Evolutionary conservation across 2,797 vertebrate genomes (phyloP).

Genomic region (Coranthus polyacanthus): DNA sequence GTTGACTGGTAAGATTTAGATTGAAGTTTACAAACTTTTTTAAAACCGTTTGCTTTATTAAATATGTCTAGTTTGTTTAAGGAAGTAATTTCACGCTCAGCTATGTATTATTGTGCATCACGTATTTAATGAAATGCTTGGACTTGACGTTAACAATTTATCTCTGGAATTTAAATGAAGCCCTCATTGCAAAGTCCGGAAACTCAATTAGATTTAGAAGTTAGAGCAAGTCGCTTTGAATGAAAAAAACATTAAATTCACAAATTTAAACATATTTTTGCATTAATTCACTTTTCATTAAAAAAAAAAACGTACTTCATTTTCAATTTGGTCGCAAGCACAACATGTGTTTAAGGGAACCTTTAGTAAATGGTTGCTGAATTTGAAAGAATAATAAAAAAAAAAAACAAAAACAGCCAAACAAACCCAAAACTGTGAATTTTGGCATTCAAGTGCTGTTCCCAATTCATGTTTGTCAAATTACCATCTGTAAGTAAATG

Average conservation of each 20-base stretch:
- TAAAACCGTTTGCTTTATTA: too few species aligned
- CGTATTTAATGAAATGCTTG: conserved; percentile 17
- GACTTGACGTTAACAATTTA: conserved; percentile 12
- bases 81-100: conserved; percentile 13
- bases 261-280: conserved; percentile 44
- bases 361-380: conserved; percentile 37
- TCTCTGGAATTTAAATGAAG: conserved; percentile 40
- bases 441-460: conserved; percentile 54
- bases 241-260: conserved; percentile 29
- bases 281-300: conserved; percentile 49
- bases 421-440: conserved; percentile 29
- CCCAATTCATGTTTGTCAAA: conserved; percentile 80
- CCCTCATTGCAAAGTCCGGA: conserved; percentile 12
- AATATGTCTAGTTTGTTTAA: background rate
- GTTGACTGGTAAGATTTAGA: conserved; percentile 4
- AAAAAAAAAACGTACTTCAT: conserved; percentile 43
- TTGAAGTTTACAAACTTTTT: too few species aligned
- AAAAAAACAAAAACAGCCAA: background rate
- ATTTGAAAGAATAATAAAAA: conserved; percentile 21
- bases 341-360: conserved; percentile 23
- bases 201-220: conserved; percentile 46
- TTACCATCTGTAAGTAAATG: conserved; percentile 78
- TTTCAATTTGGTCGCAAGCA: conserved; percentile 34
- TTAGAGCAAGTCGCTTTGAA: conserved; percentile 24
- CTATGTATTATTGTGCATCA: conserved; percentile 5